Percentiles rank a stretch among this genome's conserved stretches.
phyloP scores from a whole-genome alignment of 2,888 invertebrate genomes.

The Ormyrus rosae region DNA sequence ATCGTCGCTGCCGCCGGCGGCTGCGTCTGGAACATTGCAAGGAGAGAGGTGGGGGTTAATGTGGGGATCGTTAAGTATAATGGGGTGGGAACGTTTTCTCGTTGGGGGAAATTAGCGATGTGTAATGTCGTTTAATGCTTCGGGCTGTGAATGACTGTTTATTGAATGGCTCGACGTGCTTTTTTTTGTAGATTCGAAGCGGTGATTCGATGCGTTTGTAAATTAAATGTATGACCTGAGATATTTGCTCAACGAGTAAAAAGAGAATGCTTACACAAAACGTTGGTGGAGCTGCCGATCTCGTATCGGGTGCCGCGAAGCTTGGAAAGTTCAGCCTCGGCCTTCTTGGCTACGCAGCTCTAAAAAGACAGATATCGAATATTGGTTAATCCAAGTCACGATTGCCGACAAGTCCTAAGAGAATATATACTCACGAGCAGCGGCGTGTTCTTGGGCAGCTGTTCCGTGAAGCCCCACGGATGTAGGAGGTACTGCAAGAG shows the following conservation, averaged over 20 bases:
- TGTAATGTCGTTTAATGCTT: no score
- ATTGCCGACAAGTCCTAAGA: background rate
- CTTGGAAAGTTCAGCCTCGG: conserved; percentile 60
- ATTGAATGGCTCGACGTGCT: no score
- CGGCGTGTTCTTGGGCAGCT: conserved; percentile 71
- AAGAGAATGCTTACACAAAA: conserved; percentile 67
- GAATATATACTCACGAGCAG: conserved; percentile 34
- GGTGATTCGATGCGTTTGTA: no score
- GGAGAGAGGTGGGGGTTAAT: no score
- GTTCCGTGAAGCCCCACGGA: conserved; percentile 82
- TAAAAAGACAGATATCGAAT: conserved; percentile 35
- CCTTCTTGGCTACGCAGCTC: conserved; percentile 60
- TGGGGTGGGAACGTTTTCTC: no score
- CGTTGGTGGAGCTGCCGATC: conserved; percentile 76
- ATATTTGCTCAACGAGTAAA: no score
- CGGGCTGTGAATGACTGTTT: no score
- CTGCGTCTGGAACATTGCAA: conserved; percentile 73
- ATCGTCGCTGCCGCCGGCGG: conserved; percentile 82
- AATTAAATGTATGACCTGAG: no score
- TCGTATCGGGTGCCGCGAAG: conserved; percentile 64
- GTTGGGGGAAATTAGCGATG: no score
- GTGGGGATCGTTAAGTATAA: no score
- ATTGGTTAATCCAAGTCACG: background rate
- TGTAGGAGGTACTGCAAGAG: conserved; percentile 79
- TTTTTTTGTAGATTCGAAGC: no score